Percentiles rank a stretch among this genome's conserved stretches.
These are phyloP conservation scores for Rhinopomastus cyanomelas DNA, from an alignment of 2,113 vertebrate genomes.

Conservation along the genomic window DNA sequence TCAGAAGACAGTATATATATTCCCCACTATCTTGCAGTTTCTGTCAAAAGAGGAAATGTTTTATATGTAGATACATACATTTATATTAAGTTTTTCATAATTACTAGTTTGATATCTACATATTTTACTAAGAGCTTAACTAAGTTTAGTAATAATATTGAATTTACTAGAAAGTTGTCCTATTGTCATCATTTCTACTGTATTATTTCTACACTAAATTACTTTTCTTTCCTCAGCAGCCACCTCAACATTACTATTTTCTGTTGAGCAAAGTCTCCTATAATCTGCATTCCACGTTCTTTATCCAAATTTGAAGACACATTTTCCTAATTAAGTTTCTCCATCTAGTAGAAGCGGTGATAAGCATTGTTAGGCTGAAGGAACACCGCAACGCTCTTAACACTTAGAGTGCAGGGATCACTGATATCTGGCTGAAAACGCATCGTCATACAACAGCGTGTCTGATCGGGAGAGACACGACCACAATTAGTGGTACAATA, in stretches of 20 bases:
- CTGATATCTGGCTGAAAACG: background rate
- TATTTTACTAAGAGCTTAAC: no score
- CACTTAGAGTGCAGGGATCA: background rate
- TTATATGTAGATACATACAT: background rate
- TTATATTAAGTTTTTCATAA: background rate
- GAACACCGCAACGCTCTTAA: background rate
- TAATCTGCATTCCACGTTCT: background rate
- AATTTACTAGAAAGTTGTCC: background rate
- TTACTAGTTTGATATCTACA: background rate
- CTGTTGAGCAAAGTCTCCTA: background rate
- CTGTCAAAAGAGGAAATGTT: slow-evolving; percentile 36
- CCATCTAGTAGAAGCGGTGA: background rate
- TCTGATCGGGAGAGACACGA: background rate
- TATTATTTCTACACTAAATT: background rate
- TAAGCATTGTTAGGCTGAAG: background rate
- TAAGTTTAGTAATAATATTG: background rate
- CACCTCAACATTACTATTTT: background rate
- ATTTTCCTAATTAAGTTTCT: background rate
- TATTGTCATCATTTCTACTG: background rate
- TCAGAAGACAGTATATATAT: slow-evolving; percentile 71
- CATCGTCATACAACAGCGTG: background rate
- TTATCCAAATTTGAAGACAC: background rate
- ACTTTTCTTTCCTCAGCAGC: background rate
- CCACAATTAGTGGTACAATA: background rate
- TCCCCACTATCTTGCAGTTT: slow-evolving; percentile 65